Base-by-base conservation (phyloP, 2,113 vertebrate species). In the Tyto alba region DNA sequence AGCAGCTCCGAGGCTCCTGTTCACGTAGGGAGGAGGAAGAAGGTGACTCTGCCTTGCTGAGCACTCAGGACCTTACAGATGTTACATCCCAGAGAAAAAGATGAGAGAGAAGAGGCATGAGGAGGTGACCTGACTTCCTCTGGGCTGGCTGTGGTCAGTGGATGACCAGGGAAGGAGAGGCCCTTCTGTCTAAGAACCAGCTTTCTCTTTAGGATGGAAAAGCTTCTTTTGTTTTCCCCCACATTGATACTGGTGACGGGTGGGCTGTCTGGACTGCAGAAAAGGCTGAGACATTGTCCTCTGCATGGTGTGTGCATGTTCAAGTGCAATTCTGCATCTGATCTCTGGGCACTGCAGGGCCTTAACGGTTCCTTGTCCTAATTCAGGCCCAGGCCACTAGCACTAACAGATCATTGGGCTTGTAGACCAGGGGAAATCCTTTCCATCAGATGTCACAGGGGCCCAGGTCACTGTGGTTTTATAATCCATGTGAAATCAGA, bases 151-250 rank as follows among this genome's bases (percentile, higher is more conserved):
- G 30, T 56, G 45, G 47, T 41, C 38, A 32, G 19, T 14, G 32
- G 22, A 8, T 55, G 10, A 50, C 25, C 52, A 50, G 10, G 7
- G 30, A 76, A 63, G 38, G 30, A 90, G 34, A 56, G 3, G 17
- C 2, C 5, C 1, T n/a, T 62, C 34, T 60, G 25, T 10, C 12
- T 57, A 16, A 45, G n/a, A 67, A 19, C 7, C 7, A 18, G 3
- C 3, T 43, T 62, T 53, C 32, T 75, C 30, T 67, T 38, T 11
- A 60, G 30, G 40, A 60, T 73, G 26, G 26, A 89, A 89, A 73
- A 79, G 8, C 9, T 1, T 6, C 5, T 30, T 74, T 45, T 3
- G 13, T 23, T 1, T 7, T 5, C 19, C 5, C 15, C 13, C 4
- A 16, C 6, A 3, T 34, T 22, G 16, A 9, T 59, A 10, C 38